Evolutionary conservation across 2,888 invertebrate species (phyloP), one percentile per base, ranked within the genome.

Genomic region (Gastracanthus pulcherrimus): DNA sequence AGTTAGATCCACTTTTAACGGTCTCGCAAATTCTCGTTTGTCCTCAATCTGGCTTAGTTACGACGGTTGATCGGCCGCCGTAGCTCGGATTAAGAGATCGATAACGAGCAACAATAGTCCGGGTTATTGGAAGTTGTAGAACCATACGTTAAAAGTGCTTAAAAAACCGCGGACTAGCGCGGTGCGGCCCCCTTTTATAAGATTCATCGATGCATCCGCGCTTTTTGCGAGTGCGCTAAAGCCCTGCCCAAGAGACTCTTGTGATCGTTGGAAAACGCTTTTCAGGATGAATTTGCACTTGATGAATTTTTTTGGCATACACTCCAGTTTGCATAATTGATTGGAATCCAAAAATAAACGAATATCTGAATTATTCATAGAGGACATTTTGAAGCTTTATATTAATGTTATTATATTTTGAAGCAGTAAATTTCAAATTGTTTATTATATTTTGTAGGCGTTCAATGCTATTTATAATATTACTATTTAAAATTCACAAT

Each of bases 81-180:
- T 41, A 13, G n/a, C 81, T 79, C 76, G 89, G 90, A 88, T 90
- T 89, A 90, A 87, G 84, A 86, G 85, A 87, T 86, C 87, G 84
- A 88, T 89, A 90, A 89, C 87, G 86, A 89, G 86, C 87, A 87
- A 88, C 89, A 89, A 88, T 89, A 86, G 86, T 84, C 75, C 36
- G 31, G 2, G 7, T 38, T 86, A 90, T 90, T 88, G 89, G 87
- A 87, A 90, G 86, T 90, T 89, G 89, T 88, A 87, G 88, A 84
- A 71, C 86, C 87, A 86, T 89, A 86, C 82, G 87, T 88, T 87
- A 85, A 85, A 84, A 84, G 62, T 76, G n/a, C 83, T 80, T 69
- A 80, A 80, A 76, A 76, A 62, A 29, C 36, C 9, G 6, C 41
- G 19, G 29, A 48, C 38, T 45, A 34, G 4, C 11, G 29, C 9